Evolutionary conservation across 2,888 invertebrate species (phyloP).

Genomic region (Agriopis aurantiaria): DNA sequence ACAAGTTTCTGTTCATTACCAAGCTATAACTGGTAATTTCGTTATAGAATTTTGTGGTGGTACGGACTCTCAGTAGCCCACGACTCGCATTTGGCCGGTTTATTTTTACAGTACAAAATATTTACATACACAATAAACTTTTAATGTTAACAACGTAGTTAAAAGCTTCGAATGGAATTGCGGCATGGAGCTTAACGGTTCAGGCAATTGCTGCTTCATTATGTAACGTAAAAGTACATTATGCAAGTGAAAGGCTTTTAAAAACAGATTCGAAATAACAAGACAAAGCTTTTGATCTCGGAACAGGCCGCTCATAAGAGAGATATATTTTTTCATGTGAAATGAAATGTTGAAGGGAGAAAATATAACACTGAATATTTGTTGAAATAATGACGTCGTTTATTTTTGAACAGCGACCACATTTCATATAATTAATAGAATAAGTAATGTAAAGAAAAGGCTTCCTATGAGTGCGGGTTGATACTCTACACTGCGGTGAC

Average conservation of each 20-base stretch:
- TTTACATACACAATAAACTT: not conserved
- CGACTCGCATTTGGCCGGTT: no score
- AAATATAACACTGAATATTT: not conserved
- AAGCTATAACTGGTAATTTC: no score
- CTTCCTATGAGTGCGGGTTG: no score
- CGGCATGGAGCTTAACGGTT: slow-evolving; percentile 12
- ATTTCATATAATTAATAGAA: no score
- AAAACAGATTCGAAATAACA: slow-evolving; percentile 11
- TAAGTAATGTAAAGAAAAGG: no score
- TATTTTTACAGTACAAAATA: no score
- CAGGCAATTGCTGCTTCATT: slow-evolving; percentile 14
- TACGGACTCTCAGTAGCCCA: no score
- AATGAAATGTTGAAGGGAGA: not conserved
- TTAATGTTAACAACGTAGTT: slow-evolving; percentile 14
- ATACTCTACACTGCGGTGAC: no score
- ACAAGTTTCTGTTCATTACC: no score
- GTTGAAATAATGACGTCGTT: not conserved
- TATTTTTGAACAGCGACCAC: not conserved
- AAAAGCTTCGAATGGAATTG: slow-evolving; percentile 9
- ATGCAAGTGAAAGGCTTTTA: slow-evolving; percentile 17
- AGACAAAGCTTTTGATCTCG: slow-evolving; percentile 15
- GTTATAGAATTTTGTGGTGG: no score
- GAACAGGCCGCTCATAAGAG: not conserved
- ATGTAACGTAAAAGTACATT: slow-evolving; percentile 13
- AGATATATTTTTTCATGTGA: not conserved